Percentiles rank a stretch among this genome's conserved stretches.
Conservation (phyloP, 2,888 invertebrate genomes). For the Drosophila nigricruria region DNA sequence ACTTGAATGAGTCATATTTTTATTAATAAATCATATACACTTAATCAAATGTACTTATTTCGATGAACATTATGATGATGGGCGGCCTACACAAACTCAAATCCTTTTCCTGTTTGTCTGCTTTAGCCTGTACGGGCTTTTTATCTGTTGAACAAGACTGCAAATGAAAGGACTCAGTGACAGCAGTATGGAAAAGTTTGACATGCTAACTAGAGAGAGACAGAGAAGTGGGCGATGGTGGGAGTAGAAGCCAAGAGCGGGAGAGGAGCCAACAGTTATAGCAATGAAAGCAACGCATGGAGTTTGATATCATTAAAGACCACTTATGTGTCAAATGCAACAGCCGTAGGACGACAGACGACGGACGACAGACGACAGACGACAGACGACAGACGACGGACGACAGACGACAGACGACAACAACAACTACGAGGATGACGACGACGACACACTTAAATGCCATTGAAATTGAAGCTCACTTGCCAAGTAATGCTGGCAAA, state of each 20-base stretch:
- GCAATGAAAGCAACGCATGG: slow-evolving; percentile 55
- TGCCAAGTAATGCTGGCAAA: slow-evolving; percentile 69
- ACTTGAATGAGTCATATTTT: neutral
- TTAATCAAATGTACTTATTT: slow-evolving; percentile 33
- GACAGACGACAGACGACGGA: slow-evolving; percentile 5
- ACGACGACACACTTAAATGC: slow-evolving; percentile 63
- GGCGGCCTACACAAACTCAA: slow-evolving; percentile 5
- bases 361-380: slow-evolving; percentile 12
- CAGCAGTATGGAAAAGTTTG: slow-evolving; percentile 65
- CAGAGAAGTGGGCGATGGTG: neutral
- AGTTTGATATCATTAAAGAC: slow-evolving; percentile 75
- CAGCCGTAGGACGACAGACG: slow-evolving; percentile 43
- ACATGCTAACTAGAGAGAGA: slow-evolving; percentile 56
- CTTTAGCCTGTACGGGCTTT: slow-evolving; percentile 17
- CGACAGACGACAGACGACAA: slow-evolving; percentile 4
- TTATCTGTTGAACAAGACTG: slow-evolving; percentile 38
- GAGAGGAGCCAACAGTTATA: slow-evolving; percentile 37
- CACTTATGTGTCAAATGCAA: slow-evolving; percentile 77
- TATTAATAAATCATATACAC: slow-evolving; percentile 1
- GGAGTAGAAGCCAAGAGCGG: neutral
- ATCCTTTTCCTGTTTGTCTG: slow-evolving; percentile 11
- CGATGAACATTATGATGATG: neutral
- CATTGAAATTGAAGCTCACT: slow-evolving; percentile 71
- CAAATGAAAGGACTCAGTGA: slow-evolving; percentile 63
- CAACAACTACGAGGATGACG: slow-evolving; percentile 7